Evolutionary conservation across 2,888 invertebrate genomes (phyloP).

Genomic region (Cephonodes hylas): DNA sequence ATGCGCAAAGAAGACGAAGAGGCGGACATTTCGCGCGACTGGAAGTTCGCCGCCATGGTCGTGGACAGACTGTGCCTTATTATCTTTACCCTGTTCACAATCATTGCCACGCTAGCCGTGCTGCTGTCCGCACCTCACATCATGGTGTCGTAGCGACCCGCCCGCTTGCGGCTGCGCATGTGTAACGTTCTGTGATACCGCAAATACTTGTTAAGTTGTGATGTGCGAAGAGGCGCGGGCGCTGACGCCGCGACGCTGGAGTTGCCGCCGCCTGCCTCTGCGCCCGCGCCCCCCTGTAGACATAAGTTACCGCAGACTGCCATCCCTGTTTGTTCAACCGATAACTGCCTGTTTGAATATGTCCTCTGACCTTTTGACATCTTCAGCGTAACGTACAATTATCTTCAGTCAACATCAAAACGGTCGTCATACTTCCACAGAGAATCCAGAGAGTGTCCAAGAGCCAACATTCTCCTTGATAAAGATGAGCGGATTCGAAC

Average conservation of each 20-base stretch:
- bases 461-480: constrained; percentile 25
- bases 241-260: constrained; percentile 68
- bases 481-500: constrained; percentile 18
- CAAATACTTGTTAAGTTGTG: constrained; percentile 85
- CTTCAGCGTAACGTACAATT: constrained; percentile 52
- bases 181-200: constrained; percentile 85
- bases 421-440: constrained; percentile 38
- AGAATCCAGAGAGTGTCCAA: constrained; percentile 38
- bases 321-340: constrained; percentile 66
- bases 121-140: constrained; percentile 98
- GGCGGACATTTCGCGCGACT: constrained; percentile 97
- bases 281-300: constrained; percentile 74
- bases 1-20: constrained; percentile 97
- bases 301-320: constrained; percentile 75
- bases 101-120: constrained; percentile 98
- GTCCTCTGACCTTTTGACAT: constrained; percentile 50
- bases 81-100: constrained; percentile 99
- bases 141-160: constrained; percentile 91
- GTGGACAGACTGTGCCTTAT: constrained; percentile 99
- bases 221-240: constrained; percentile 75
- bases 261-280: constrained; percentile 71
- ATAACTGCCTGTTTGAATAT: constrained; percentile 67
- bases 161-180: constrained; percentile 76
- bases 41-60: constrained; percentile 99
- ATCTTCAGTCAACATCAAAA: constrained; percentile 43